Percentiles rank a stretch among this genome's conserved stretches.
These are phyloP conservation scores for Caenorhabditis briggsae DNA, from an alignment of 1,140 invertebrate species.

Conservation along the genomic window DNA sequence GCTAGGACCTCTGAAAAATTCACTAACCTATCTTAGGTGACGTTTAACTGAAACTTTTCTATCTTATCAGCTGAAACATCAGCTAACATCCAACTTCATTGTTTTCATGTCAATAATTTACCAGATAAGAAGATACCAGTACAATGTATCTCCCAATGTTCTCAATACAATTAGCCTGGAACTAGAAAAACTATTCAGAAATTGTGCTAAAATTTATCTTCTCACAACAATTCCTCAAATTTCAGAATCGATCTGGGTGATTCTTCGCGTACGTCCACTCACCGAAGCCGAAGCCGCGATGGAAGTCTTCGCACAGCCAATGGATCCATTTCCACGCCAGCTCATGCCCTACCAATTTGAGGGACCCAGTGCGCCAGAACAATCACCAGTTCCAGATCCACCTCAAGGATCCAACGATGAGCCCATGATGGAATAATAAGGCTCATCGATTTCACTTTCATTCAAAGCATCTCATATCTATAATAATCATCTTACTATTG, in stretches of 20 bases:
- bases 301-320: conserved; percentile 24
- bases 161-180: too few species aligned
- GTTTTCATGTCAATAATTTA: too few species aligned
- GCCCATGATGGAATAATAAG: background rate
- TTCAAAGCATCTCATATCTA: background rate
- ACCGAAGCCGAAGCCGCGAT: conserved; percentile 49
- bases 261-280: conserved; percentile 18
- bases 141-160: too few species aligned
- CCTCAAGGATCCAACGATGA: background rate
- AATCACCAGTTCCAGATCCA: conserved; percentile 25
- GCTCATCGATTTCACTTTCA: too few species aligned
- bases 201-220: background rate
- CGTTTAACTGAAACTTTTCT: too few species aligned
- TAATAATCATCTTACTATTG: background rate
- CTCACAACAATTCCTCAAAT: background rate
- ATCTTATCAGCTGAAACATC: too few species aligned
- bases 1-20: too few species aligned
- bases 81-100: too few species aligned
- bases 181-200: too few species aligned
- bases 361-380: background rate
- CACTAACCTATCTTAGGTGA: too few species aligned
- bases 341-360: background rate
- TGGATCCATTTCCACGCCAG: background rate
- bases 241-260: conserved; percentile 58
- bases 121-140: too few species aligned